These are phyloP conservation scores for Tragelaphus eurycerus DNA, from an alignment of 2,797 vertebrate genomes.

Conservation along the genomic window DNA sequence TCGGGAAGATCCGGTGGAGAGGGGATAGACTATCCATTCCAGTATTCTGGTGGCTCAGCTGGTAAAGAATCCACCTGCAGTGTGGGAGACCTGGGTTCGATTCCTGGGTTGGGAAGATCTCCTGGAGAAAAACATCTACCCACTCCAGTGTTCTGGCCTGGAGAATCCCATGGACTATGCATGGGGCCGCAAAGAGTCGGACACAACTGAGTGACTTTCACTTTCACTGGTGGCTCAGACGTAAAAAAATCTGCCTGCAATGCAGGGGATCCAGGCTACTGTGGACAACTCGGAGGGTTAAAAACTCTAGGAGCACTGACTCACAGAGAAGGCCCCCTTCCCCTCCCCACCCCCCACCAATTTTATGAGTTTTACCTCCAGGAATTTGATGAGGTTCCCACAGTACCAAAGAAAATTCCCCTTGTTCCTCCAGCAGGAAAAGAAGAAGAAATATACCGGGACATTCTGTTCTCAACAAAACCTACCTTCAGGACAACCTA, in stretches of 20 bases:
- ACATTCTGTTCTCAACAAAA: not conserved
- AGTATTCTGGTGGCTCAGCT: not conserved
- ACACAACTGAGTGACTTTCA: not conserved
- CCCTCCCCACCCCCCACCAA: fast-evolving
- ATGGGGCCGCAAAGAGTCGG: not conserved
- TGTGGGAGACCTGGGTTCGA: not conserved
- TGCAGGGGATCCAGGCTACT: not conserved
- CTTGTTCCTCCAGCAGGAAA: not conserved
- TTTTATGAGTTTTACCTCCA: not conserved
- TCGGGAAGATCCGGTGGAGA: not conserved
- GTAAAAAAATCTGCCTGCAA: not conserved
- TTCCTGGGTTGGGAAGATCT: not conserved
- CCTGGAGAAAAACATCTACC: not conserved
- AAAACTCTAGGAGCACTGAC: not conserved
- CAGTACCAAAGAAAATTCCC: not conserved
- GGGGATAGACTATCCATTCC: not conserved
- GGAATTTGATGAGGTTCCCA: not conserved
- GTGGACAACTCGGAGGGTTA: not conserved
- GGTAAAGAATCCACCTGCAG: not conserved
- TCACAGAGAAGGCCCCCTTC: not conserved
- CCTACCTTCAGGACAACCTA: not conserved
- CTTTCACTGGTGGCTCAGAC: not conserved
- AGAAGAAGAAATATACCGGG: not conserved
- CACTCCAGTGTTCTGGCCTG: not conserved
- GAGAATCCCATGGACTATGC: not conserved